These are phyloP conservation scores for Salvelinus namaycush DNA, from an alignment of 2,113 vertebrate species.

Conservation along the genomic window DNA sequence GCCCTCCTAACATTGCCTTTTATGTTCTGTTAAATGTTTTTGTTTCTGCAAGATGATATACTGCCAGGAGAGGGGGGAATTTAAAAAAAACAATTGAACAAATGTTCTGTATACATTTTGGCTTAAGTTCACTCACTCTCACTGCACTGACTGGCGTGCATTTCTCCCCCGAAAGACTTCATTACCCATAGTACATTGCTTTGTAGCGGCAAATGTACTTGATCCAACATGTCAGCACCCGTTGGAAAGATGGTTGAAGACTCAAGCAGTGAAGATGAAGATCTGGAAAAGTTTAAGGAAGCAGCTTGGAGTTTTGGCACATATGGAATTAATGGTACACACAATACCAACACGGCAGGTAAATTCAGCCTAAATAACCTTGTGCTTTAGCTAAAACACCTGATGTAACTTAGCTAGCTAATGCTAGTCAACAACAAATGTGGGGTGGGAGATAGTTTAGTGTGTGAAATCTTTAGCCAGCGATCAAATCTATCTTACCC, in stretches of 20 bases:
- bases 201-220: slow-evolving; percentile 13
- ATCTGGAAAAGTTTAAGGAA: slow-evolving; percentile 76
- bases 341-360: slow-evolving; percentile 26
- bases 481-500: too few relatives aligned
- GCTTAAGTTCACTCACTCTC: too few relatives aligned
- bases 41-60: neutral
- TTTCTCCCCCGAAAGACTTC: too few relatives aligned
- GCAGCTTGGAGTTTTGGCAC: slow-evolving; percentile 78
- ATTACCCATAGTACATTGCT: slow-evolving; percentile 60
- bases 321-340: slow-evolving; percentile 16
- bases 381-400: neutral
- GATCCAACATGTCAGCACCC: slow-evolving; percentile 56
- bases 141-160: too few relatives aligned
- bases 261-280: slow-evolving; percentile 68
- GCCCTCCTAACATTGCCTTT: neutral
- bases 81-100: too few relatives aligned
- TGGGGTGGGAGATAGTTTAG: too few relatives aligned
- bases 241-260: slow-evolving; percentile 21
- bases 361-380: neutral
- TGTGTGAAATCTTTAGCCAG: too few relatives aligned
- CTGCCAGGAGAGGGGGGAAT: too few relatives aligned
- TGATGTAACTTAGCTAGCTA: too few relatives aligned
- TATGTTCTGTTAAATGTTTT: neutral
- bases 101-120: too few relatives aligned
- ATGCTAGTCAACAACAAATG: too few relatives aligned